Conservation (phyloP, 1,140 invertebrate species). For the Diuraphis noxia region DNA sequence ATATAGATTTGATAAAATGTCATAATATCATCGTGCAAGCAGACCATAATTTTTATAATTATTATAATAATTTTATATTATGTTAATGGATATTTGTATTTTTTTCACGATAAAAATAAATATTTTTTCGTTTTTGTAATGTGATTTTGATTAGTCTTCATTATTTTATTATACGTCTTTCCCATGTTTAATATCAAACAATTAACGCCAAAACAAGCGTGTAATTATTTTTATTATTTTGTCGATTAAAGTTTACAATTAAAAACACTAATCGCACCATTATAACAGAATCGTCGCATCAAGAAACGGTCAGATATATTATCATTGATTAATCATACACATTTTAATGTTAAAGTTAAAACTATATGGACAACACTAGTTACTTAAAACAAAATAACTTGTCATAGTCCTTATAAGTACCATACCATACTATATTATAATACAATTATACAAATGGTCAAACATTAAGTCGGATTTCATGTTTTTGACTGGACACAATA, state of each 20-base stretch:
- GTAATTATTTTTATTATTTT: slow-evolving; percentile 12
- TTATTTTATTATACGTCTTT: background rate
- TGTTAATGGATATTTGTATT: background rate
- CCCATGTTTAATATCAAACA: background rate
- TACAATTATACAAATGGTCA: too few relatives aligned
- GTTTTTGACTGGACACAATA: background rate
- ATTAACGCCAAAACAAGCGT: background rate
- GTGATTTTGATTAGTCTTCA: background rate
- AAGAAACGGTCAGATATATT: background rate
- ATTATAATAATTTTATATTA: background rate
- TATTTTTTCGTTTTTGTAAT: background rate
- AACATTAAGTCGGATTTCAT: background rate
- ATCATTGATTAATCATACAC: background rate
- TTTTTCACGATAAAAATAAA: background rate
- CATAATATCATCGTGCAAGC: background rate
- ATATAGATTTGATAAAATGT: background rate
- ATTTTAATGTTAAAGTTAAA: background rate
- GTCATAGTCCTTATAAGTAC: background rate
- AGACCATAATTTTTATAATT: background rate
- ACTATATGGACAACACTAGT: background rate
- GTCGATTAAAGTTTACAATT: background rate
- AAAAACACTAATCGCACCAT: background rate
- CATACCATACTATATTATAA: background rate
- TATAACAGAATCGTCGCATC: background rate
- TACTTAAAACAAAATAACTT: background rate